Conservation (phyloP, 2,888 invertebrate genomes). For the Tineola bisselliella region DNA sequence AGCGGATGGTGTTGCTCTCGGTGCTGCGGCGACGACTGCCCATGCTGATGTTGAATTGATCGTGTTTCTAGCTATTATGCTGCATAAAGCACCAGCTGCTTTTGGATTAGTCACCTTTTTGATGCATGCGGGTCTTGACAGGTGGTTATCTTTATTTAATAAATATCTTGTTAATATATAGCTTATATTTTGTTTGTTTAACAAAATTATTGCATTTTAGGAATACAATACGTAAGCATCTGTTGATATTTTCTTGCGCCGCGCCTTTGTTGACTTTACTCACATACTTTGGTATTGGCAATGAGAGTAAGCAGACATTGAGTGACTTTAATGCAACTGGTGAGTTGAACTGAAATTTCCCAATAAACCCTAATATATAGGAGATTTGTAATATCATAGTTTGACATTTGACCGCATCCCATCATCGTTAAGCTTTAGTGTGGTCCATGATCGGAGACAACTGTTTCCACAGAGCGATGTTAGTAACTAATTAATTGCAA, state of each 20-base stretch:
- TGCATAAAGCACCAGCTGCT: slow-evolving; percentile 99
- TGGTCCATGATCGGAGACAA: no score
- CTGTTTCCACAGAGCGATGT: no score
- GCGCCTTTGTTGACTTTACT: slow-evolving; percentile 90
- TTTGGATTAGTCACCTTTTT: slow-evolving; percentile 98
- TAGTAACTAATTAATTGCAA: no score
- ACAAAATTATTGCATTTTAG: no score
- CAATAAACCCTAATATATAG: no score
- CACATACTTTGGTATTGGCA: slow-evolving; percentile 93
- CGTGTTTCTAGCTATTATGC: slow-evolving; percentile 98
- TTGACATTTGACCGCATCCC: no score
- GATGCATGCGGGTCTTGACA: slow-evolving; percentile 92
- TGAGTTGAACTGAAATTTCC: no score
- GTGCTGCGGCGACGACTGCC: slow-evolving; percentile 97
- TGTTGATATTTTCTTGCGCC: slow-evolving; percentile 90
- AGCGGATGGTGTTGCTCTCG: slow-evolving; percentile 97
- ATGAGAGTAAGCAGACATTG: slow-evolving; percentile 91
- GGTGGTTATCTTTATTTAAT: no score
- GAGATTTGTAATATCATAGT: no score
- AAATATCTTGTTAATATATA: no score
- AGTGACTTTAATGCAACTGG: slow-evolving; percentile 93
- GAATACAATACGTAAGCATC: slow-evolving; percentile 85
- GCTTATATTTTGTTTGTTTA: no score
- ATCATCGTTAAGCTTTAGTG: no score
- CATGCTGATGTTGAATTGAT: slow-evolving; percentile 97